These are phyloP conservation scores for Hirtodrosophila duncani DNA, from an alignment of 2,888 invertebrate genomes.

Conservation along the genomic window DNA sequence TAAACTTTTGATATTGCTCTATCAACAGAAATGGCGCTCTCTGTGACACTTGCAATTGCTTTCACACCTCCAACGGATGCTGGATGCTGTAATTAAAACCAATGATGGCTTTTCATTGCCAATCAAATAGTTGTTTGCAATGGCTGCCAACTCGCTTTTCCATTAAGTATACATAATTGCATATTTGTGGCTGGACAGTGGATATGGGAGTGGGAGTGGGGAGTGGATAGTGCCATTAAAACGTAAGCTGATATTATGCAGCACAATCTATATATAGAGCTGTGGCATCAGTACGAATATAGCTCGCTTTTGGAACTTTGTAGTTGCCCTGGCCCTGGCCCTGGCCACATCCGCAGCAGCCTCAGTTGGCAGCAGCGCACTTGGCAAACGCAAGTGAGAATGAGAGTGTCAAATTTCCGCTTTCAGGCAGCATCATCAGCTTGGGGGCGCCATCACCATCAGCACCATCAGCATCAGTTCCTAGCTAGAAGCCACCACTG, in stretches of 20 bases:
- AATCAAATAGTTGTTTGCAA: slow-evolving; percentile 63
- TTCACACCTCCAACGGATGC: too few species aligned
- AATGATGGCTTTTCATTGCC: slow-evolving; percentile 42
- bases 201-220: slow-evolving; percentile 15
- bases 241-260: slow-evolving; percentile 67
- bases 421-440: slow-evolving; percentile 22
- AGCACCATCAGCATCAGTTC: slow-evolving; percentile 16
- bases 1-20: too few species aligned
- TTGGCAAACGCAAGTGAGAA: slow-evolving; percentile 46
- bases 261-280: slow-evolving; percentile 34
- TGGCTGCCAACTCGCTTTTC: slow-evolving; percentile 4
- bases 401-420: slow-evolving; percentile 71
- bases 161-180: slow-evolving; percentile 48
- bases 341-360: slow-evolving; percentile 4
- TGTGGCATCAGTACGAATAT: slow-evolving; percentile 7
- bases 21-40: slow-evolving; percentile 19
- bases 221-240: slow-evolving; percentile 63
- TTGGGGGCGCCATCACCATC: slow-evolving; percentile 10
- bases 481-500: neutral
- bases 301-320: neutral
- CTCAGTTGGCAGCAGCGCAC: neutral
- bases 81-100: slow-evolving; percentile 36
- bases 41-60: too few species aligned
- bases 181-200: slow-evolving; percentile 43
- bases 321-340: neutral